Conservation (phyloP, 2,888 invertebrate genomes). For the Diachrysia chrysitis region DNA sequence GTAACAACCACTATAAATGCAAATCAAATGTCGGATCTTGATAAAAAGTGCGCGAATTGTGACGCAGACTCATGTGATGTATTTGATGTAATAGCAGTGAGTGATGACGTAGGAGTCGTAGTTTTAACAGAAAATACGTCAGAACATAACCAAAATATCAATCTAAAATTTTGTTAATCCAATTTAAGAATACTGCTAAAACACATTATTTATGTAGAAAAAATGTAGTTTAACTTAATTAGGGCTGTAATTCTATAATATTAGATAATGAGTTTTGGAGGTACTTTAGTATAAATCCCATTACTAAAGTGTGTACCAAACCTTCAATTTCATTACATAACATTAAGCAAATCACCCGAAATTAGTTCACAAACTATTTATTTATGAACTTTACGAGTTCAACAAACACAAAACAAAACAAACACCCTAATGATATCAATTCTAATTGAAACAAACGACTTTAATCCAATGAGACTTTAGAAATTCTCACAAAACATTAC, state of each 20-base stretch:
- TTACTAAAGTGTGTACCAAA: background rate
- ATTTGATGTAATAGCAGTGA: conserved; percentile 14
- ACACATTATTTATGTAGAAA: too few relatives aligned
- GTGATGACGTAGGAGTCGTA: conserved; percentile 19
- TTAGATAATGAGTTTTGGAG: background rate
- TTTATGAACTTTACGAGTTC: background rate
- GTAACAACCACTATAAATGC: conserved; percentile 52
- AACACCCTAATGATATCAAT: conserved; percentile 27
- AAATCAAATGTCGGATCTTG: conserved; percentile 53
- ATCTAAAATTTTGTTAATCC: too few relatives aligned
- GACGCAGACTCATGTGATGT: conserved; percentile 27
- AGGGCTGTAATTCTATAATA: too few relatives aligned
- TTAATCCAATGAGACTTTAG: conserved; percentile 21
- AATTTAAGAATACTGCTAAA: too few relatives aligned
- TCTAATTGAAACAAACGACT: conserved; percentile 51
- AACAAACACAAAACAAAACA: conserved; percentile 3
- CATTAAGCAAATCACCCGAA: conserved; percentile 4
- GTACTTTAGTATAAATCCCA: background rate
- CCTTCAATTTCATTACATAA: background rate
- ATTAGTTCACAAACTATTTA: conserved; percentile 4
- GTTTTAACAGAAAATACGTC: background rate
- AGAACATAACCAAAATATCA: too few relatives aligned
- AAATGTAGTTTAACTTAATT: too few relatives aligned
- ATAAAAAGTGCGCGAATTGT: conserved; percentile 48
- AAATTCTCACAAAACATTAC: conserved; percentile 25